Percentiles rank a stretch among this genome's conserved stretches.
Conservation (phyloP, 2,797 vertebrate species). For the Peromyscus aztecus region DNA sequence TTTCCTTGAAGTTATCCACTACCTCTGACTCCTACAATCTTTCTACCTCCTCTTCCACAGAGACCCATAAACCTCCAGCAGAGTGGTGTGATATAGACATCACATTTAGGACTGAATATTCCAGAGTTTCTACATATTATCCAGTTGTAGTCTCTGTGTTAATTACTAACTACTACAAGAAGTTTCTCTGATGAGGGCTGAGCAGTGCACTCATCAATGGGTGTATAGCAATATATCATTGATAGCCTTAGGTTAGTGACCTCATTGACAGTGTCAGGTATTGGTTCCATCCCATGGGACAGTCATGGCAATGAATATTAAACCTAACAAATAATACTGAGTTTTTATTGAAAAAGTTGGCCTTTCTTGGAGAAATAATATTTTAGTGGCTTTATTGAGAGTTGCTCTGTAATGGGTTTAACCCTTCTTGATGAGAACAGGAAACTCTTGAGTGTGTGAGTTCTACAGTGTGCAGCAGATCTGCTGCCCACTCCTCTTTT, state of each 20-base stretch:
- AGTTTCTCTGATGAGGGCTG: not conserved
- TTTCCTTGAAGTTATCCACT: not conserved
- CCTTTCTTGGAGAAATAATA: not conserved
- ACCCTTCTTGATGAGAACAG: slow-evolving; percentile 92
- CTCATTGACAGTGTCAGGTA: not conserved
- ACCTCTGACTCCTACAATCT: not conserved
- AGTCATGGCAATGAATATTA: not conserved
- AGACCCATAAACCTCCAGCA: not conserved
- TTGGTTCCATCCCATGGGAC: not conserved
- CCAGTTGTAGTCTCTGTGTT: not conserved
- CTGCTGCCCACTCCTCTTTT: not conserved
- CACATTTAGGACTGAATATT: not conserved
- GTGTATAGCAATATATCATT: too few species aligned
- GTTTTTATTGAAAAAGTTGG: not conserved
- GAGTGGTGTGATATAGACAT: not conserved
- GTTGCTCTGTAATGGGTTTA: slow-evolving; percentile 92
- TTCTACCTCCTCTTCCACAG: not conserved
- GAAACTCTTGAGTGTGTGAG: slow-evolving; percentile 93
- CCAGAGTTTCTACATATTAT: not conserved
- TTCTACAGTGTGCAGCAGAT: slow-evolving; percentile 88
- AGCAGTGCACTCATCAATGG: too few species aligned
- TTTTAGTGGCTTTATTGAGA: slow-evolving; percentile 83
- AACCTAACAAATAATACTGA: not conserved
- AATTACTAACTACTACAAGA: not conserved
- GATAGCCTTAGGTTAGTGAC: not conserved